Conservation (phyloP, 2,888 invertebrate genomes). For the Thymelicus acteon region DNA sequence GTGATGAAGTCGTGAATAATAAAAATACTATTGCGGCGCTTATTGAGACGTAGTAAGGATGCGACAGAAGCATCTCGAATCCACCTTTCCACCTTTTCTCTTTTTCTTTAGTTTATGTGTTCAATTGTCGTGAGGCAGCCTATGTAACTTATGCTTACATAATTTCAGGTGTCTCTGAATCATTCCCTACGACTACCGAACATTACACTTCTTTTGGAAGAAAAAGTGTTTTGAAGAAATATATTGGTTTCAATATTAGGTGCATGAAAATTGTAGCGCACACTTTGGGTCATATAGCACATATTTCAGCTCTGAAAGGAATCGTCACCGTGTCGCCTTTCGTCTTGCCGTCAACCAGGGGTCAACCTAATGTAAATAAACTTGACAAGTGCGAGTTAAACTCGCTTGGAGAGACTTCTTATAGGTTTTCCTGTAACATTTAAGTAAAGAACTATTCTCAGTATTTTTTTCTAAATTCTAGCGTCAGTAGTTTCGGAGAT, state of each 20-base stretch:
- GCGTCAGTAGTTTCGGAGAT: too few relatives aligned
- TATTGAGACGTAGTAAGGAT: constrained; percentile 19
- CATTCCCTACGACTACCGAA: constrained; percentile 37
- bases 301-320: too few relatives aligned
- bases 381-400: too few relatives aligned
- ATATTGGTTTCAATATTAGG: constrained; percentile 25
- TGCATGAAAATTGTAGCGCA: background rate
- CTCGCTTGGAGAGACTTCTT: too few relatives aligned
- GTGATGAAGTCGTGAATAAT: background rate
- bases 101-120: constrained; percentile 35
- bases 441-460: too few relatives aligned
- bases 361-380: too few relatives aligned
- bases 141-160: constrained; percentile 38
- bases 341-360: too few relatives aligned
- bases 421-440: too few relatives aligned
- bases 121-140: constrained; percentile 38
- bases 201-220: constrained; percentile 12
- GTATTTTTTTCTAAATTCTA: too few relatives aligned
- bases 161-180: constrained; percentile 41
- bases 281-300: too few relatives aligned
- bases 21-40: background rate
- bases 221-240: background rate
- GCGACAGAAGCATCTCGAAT: constrained; percentile 14
- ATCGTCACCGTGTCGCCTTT: too few relatives aligned
- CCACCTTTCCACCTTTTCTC: constrained; percentile 10